phyloP scores from a whole-genome alignment of 2,113 vertebrate species.

The Corydoras sp. region DNA sequence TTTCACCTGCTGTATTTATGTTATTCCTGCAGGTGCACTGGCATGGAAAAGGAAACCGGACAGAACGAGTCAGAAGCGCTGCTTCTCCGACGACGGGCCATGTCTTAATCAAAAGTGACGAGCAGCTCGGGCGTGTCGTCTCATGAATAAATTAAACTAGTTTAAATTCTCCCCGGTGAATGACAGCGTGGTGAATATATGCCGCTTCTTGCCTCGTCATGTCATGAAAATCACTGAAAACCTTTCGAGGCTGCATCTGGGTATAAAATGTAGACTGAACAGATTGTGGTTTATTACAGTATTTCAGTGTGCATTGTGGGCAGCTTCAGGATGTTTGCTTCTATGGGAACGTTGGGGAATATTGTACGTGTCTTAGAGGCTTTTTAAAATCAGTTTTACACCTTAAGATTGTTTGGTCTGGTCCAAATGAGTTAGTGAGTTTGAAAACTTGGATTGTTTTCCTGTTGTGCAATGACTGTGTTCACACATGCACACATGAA shows the following conservation, averaged over 20 bases:
- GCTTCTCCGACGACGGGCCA: constrained; percentile 37
- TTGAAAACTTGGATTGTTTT: no score
- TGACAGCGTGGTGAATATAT: constrained; percentile 58
- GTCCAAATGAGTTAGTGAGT: no score
- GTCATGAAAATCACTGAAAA: constrained; percentile 44
- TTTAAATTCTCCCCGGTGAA: constrained; percentile 39
- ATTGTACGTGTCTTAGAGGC: no score
- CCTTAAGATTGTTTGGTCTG: no score
- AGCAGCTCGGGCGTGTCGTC: constrained; percentile 26
- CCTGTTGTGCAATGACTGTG: no score
- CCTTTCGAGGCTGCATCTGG: constrained; percentile 51
- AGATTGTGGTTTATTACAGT: constrained; percentile 4
- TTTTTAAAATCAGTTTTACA: no score
- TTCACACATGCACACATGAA: no score
- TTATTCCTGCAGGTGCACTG: constrained; percentile 25
- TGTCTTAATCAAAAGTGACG: constrained; percentile 49
- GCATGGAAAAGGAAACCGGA: constrained; percentile 32
- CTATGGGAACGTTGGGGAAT: no score
- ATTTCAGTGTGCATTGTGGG: not conserved
- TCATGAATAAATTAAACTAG: constrained; percentile 42
- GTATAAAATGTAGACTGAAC: constrained; percentile 37
- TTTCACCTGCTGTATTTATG: constrained; percentile 45
- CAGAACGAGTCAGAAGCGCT: not conserved
- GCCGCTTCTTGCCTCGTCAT: constrained; percentile 52
- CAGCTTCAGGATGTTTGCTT: no score